These are phyloP conservation scores for Xiphorhynchus elegans DNA, from an alignment of 2,113 vertebrate species.

Conservation along the genomic window DNA sequence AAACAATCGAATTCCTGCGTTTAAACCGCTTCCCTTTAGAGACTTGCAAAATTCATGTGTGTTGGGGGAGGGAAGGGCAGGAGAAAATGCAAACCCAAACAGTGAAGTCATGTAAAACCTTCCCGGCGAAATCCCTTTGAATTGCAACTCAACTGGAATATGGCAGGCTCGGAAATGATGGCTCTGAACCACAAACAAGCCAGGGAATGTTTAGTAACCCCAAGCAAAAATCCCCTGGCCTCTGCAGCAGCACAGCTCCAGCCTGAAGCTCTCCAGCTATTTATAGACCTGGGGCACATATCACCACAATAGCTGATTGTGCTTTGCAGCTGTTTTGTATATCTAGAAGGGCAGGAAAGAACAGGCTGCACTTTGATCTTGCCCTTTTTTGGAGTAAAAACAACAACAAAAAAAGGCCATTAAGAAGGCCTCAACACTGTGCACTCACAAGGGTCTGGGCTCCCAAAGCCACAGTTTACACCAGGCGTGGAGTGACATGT, in stretches of 20 bases:
- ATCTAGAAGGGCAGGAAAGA: conserved; percentile 66
- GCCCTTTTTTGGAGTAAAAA: conserved; percentile 73
- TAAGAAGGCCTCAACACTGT: conserved; percentile 62
- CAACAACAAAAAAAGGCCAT: conserved; percentile 71
- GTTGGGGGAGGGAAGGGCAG: background rate
- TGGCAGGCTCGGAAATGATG: conserved; percentile 40
- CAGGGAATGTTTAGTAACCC: conserved; percentile 35
- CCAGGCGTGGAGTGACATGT: background rate
- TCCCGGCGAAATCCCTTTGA: background rate
- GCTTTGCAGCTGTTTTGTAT: conserved; percentile 67
- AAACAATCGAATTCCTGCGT: background rate
- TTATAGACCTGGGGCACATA: conserved; percentile 65
- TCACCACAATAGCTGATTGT: conserved; percentile 75
- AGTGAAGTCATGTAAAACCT: conserved; percentile 6
- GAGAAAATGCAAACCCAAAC: background rate
- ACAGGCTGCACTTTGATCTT: conserved; percentile 75
- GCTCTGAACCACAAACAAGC: conserved; percentile 50
- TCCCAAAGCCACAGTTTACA: conserved; percentile 48
- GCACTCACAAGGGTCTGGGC: conserved; percentile 19
- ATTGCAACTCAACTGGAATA: conserved; percentile 18
- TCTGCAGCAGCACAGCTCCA: conserved; percentile 19
- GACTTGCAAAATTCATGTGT: background rate
- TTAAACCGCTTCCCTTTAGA: background rate
- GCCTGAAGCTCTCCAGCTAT: conserved; percentile 55
- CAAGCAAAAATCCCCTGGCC: conserved; percentile 66